Conservation (phyloP, 1,140 invertebrate species). For the Sycophaga agraensis region DNA sequence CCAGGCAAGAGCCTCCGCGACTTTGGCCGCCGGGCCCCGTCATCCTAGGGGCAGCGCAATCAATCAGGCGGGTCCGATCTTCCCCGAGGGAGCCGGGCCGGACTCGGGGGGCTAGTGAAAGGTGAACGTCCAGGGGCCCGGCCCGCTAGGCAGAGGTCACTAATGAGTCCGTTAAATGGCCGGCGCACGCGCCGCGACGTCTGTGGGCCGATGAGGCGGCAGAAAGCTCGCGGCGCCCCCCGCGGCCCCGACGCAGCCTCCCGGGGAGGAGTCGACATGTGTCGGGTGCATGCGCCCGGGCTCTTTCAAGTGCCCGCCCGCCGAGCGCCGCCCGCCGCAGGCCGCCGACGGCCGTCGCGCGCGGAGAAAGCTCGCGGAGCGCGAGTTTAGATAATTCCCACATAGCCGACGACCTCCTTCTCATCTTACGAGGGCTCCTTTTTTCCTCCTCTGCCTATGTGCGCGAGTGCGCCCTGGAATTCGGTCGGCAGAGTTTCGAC, state of each 20-base stretch:
- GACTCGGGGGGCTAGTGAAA: not conserved
- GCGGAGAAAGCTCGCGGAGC: not conserved
- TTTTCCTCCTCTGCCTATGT: no score
- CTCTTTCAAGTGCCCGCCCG: slow-evolving; percentile 16
- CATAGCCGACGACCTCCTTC: not conserved
- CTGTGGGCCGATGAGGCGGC: slow-evolving; percentile 47
- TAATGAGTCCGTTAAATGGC: slow-evolving; percentile 27
- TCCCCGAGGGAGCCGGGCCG: not conserved
- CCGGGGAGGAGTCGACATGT: not conserved
- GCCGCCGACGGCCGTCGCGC: not conserved
- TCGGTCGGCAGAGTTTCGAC: no score
- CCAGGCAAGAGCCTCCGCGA: not conserved
- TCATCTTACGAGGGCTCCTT: no score
- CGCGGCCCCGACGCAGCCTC: slow-evolving; percentile 6
- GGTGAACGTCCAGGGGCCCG: slow-evolving; percentile 19
- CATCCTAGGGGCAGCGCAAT: no score
- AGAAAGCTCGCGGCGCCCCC: slow-evolving; percentile 35
- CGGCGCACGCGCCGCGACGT: slow-evolving; percentile 40
- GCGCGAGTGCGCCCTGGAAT: no score
- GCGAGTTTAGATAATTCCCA: no score
- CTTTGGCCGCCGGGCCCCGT: no score
- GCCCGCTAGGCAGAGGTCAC: slow-evolving; percentile 10
- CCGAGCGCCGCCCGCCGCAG: not conserved
- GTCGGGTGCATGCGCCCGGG: not conserved
- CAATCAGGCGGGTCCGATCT: no score